Conservation (phyloP, 2,888 invertebrate genomes). For the Rhodophaea formosa region DNA sequence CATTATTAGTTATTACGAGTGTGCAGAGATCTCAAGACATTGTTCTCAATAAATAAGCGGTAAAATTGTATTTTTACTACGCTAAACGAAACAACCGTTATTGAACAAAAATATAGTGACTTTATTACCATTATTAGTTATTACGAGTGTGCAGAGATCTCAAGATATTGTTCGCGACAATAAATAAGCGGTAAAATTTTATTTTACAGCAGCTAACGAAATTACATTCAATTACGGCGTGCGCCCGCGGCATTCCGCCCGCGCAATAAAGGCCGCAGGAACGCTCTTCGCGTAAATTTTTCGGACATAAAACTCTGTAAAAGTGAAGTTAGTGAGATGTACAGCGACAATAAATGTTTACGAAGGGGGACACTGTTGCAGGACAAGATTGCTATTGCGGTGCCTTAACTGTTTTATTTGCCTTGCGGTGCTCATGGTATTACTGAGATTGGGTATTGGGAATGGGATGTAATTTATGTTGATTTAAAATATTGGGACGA, state of each 20-base stretch:
- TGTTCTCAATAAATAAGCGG: constrained; percentile 38
- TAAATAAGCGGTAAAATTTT: constrained; percentile 79
- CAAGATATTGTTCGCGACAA: constrained; percentile 69
- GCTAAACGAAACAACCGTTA: neutral
- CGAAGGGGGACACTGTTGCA: constrained; percentile 38
- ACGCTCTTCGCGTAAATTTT: constrained; percentile 76
- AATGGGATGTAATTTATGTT: neutral
- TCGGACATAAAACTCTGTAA: constrained; percentile 79
- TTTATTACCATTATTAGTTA: constrained; percentile 43
- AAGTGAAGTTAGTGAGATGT: constrained; percentile 79
- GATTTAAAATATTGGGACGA: neutral
- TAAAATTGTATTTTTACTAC: too few relatives aligned
- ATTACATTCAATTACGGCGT: constrained; percentile 79
- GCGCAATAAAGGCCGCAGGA: constrained; percentile 69
- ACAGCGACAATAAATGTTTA: constrained; percentile 77
- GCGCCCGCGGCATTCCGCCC: constrained; percentile 66
- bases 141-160: constrained; percentile 49
- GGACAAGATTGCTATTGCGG: constrained; percentile 17
- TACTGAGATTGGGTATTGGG: neutral
- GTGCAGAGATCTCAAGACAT: constrained; percentile 53
- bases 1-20: constrained; percentile 51
- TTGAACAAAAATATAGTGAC: constrained; percentile 37
- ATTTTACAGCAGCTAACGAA: constrained; percentile 78
- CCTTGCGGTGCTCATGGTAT: neutral
- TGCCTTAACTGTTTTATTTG: constrained; percentile 11